Evolutionary conservation across 2,888 invertebrate genomes (phyloP).

Genomic region (Teinopalpus imperialis): DNA sequence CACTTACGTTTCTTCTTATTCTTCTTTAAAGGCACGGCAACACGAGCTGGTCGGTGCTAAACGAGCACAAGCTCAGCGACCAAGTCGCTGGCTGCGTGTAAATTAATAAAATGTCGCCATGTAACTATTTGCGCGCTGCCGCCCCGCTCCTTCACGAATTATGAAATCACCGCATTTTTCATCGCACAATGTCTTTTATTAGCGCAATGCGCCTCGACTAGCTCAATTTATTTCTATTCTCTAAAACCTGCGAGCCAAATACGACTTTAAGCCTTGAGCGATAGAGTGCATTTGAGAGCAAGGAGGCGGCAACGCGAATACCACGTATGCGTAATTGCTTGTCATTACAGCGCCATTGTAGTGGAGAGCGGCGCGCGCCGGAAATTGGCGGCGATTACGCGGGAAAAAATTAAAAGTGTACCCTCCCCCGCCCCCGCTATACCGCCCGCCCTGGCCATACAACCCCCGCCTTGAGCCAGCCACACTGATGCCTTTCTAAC

Average conservation of each 20-base stretch:
- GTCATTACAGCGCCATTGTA: conserved; percentile 68
- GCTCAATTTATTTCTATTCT: conserved; percentile 77
- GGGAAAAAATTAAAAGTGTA: conserved; percentile 71
- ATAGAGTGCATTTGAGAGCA: conserved; percentile 36
- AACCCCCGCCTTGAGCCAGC: not conserved
- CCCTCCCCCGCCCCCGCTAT: conserved; percentile 34
- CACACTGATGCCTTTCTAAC: no score
- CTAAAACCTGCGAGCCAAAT: conserved; percentile 25
- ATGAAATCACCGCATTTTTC: conserved; percentile 75
- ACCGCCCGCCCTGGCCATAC: not conserved
- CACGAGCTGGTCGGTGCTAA: no score
- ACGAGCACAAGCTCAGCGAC: no score
- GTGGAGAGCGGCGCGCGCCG: conserved; percentile 52
- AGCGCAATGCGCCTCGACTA: conserved; percentile 60
- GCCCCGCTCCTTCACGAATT: conserved; percentile 48
- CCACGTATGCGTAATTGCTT: conserved; percentile 81
- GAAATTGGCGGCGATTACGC: conserved; percentile 76
- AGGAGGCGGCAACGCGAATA: conserved; percentile 46
- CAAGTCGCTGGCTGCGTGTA: no score
- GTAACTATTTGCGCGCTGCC: not conserved
- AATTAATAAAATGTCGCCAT: no score
- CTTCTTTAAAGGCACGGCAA: no score
- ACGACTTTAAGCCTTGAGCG: conserved; percentile 27
- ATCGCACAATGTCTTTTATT: conserved; percentile 74
- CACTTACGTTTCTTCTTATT: no score